A percentile compares a stretch with the other conserved stretches of the same genome.
Evolutionary conservation across 2,888 invertebrate species (phyloP).

Genomic region (Melinopterus prodromus): DNA sequence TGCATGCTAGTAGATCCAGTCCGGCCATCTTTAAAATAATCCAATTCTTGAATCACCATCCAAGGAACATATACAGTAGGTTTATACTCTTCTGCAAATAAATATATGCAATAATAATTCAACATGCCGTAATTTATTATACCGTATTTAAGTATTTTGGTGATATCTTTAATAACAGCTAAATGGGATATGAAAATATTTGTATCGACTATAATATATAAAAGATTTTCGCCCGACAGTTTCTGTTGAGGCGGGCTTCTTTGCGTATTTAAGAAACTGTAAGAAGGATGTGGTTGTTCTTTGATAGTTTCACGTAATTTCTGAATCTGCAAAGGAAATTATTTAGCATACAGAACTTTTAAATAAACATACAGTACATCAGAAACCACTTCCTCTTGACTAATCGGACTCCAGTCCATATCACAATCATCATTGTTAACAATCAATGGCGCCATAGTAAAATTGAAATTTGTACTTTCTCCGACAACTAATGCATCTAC

Average conservation of each 20-base stretch:
- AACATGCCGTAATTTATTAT: slow-evolving; percentile 32
- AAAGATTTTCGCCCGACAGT: not conserved
- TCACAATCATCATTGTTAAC: slow-evolving; percentile 31
- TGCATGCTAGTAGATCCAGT: slow-evolving; percentile 40
- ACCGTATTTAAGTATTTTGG: slow-evolving; percentile 17
- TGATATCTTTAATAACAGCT: slow-evolving; percentile 56
- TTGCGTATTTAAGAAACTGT: not conserved
- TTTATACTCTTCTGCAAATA: slow-evolving; percentile 36
- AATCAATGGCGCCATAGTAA: not conserved
- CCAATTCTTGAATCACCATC: slow-evolving; percentile 69
- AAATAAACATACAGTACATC: slow-evolving; percentile 37
- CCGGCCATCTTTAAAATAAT: slow-evolving; percentile 63
- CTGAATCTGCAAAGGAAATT: slow-evolving; percentile 46
- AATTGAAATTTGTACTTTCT: slow-evolving; percentile 23
- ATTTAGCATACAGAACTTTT: not conserved
- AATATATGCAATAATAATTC: not conserved
- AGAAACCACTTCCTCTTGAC: slow-evolving; percentile 41
- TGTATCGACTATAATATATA: slow-evolving; percentile 62
- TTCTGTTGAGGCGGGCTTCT: not conserved
- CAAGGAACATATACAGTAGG: slow-evolving; percentile 64
- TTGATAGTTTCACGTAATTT: slow-evolving; percentile 39
- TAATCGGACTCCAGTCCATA: slow-evolving; percentile 50
- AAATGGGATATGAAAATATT: slow-evolving; percentile 62
- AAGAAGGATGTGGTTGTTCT: slow-evolving; percentile 17
- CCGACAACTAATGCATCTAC: not conserved